These are phyloP conservation scores for Daboia siamensis DNA, from an alignment of 2,113 vertebrate species.

Conservation along the genomic window DNA sequence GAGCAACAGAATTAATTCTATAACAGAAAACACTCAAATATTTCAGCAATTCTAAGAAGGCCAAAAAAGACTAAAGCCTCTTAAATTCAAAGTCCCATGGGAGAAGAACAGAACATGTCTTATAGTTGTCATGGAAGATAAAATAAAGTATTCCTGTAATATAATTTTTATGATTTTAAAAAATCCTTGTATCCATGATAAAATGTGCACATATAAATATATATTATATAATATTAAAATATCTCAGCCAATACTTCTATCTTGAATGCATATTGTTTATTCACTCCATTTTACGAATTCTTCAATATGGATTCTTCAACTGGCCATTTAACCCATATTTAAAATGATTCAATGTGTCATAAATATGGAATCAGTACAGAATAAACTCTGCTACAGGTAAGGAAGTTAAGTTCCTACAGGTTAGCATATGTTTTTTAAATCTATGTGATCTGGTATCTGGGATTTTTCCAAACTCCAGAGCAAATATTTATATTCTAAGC, in stretches of 20 bases:
- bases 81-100: neutral
- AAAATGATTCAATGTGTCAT: neutral
- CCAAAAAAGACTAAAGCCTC: neutral
- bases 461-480: neutral
- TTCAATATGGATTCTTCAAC: neutral
- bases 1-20: neutral
- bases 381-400: neutral
- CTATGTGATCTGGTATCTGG: neutral
- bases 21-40: neutral
- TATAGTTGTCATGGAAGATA: neutral
- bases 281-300: neutral
- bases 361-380: neutral
- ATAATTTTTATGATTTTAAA: neutral
- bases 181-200: neutral
- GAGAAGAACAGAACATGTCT: neutral
- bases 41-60: neutral
- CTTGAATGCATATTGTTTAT: neutral
- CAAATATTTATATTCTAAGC: neutral
- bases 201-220: neutral
- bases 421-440: neutral
- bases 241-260: neutral
- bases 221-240: neutral
- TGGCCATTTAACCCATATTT: neutral
- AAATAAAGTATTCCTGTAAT: neutral
- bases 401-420: neutral